Evolutionary conservation across 1,140 invertebrate species (phyloP), one percentile per base, ranked within the genome.

Genomic region (Lutraria rhynchaena): DNA sequence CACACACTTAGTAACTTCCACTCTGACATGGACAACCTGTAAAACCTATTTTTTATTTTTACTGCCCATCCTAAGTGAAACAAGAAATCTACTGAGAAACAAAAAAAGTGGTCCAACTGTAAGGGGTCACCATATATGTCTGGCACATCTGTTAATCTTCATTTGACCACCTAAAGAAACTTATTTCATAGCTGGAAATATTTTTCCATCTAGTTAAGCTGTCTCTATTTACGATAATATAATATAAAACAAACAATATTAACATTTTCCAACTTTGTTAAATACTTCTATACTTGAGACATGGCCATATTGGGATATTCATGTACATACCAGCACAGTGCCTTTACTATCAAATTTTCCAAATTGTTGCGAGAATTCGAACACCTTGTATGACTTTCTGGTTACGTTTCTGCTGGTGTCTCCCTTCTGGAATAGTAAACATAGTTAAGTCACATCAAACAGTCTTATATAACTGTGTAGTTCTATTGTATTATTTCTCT

Each of bases 331-430:
- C 70, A 73, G 67, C 1, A 65, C 27, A 22, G 55, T 63, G 19
- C 22, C 58, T 15, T 73, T 35, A 0, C 5, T 41, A 22, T n/a
- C 1, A 7, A 81, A 60, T 81, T 81, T 81, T 22, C 78, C 78
- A 81, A 81, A 81, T 49, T 81, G 78, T 46, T 55, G 44, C 31
- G 78, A 81, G 46, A 81, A 81, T 31, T 81, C 78, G 65, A 81
- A 81, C 41, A 81, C 78, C 51, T 81, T 81, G 44, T 81, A 81
- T 7, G 69, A 63, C 9, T 63, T 57, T 73, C 78, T 31, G 58
- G 71, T 63, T 35, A 81, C 29, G 9, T 81, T 57, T 55, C 71
- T 81, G 15, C 29, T 41, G 11, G 3, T 49, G n/a, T 81, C 78
- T 15, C 46, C 46, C 31, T 35, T 63, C 77, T 81, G 61, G 9